phyloP scores from a whole-genome alignment of 1,140 invertebrate genomes.

The Anastrepha obliqua region DNA sequence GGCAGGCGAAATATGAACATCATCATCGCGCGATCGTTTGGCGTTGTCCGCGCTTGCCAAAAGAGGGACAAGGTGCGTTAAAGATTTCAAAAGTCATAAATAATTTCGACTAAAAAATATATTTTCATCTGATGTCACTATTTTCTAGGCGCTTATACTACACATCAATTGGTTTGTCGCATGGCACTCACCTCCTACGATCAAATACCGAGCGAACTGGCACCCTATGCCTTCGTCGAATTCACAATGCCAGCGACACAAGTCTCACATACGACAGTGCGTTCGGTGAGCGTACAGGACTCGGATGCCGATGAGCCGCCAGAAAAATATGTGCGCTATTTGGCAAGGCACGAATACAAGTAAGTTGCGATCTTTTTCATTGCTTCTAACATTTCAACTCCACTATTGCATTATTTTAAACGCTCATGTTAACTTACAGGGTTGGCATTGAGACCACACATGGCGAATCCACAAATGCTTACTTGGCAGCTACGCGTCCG shows the following conservation, averaged over 20 bases:
- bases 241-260: conserved; percentile 99
- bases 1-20: conserved; percentile 99
- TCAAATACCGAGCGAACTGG: conserved; percentile 94
- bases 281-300: conserved; percentile 93
- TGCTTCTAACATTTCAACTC: no score
- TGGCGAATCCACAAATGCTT: conserved; percentile 84
- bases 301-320: conserved; percentile 94
- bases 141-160: conserved; percentile 93
- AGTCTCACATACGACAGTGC: conserved; percentile 95
- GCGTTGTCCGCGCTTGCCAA: conserved; percentile 96
- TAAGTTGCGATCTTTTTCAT: conserved; percentile 73
- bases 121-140: neutral
- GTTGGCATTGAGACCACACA: conserved; percentile 90
- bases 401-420: neutral
- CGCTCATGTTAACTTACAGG: conserved; percentile 74
- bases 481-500: conserved; percentile 81
- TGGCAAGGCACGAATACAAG: conserved; percentile 97
- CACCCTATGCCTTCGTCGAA: conserved; percentile 92
- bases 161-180: conserved; percentile 93
- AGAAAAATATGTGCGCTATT: conserved; percentile 98
- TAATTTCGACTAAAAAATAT: neutral
- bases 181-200: conserved; percentile 97
- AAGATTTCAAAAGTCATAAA: neutral
- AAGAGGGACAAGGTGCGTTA: conserved; percentile 93
- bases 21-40: conserved; percentile 98